Base-by-base conservation (phyloP, 2,113 vertebrate species). In the Hipposideros armiger region DNA sequence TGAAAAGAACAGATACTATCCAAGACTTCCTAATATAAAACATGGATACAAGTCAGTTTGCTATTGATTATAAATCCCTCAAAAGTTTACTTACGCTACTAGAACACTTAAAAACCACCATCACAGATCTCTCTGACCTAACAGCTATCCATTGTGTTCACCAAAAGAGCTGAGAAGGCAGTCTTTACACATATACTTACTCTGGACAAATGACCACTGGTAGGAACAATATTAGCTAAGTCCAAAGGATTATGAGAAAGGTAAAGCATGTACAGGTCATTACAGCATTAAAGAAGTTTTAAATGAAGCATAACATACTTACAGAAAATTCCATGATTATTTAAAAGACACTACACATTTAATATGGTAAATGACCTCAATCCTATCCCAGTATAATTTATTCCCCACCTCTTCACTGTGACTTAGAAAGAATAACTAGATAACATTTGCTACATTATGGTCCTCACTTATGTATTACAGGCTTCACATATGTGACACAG, bases 301-400 rank as follows among this genome's bases (percentile, higher is more conserved):
- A 90, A 90, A 84, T 66, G 70, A 80, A 93, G 20, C 67, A 85
- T 52, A 85, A 85, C 7, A 90, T 52, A 72, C 28, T 32, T 78
- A 47, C n/a, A 77, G 64, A 85, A 85, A 87, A 32, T 11, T 87
- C 86, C 28, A 13, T 72, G 45, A 50, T 62, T 93, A 78, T 70
- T 77, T 96, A 73, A 72, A 11, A 73, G 62, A 84, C 20, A 95
- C 19, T 45, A 74, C 92, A 85, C 15, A 70, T 77, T 64, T 78
- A 88, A 73, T 58, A 87, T 70, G 47, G 69, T 17, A 9, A 52
- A 19, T 90, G 22, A 17, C 60, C 52, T 77, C 69, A 87, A 66
- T 26, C 13, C 32, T 70, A 74, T 85, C n/a, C 20, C 16, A 73
- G 54, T 78, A 42, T 30, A 91, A 69, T 45, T 87, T 85, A 73